These are phyloP conservation scores for Aeoliscus strigatus DNA, from an alignment of 2,797 vertebrate species.

Conservation along the genomic window DNA sequence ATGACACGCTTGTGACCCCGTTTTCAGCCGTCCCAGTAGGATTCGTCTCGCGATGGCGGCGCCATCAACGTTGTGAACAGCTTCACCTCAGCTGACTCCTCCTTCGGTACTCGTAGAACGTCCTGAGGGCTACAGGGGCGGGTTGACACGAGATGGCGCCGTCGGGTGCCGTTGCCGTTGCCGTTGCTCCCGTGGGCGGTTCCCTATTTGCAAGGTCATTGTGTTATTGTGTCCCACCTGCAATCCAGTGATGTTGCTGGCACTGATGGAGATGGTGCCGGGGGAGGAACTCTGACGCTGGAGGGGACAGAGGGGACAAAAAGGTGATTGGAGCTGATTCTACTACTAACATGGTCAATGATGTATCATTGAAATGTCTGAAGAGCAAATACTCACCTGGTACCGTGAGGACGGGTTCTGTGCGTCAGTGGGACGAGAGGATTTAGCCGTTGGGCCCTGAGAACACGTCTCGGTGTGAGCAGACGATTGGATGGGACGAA, in stretches of 20 bases:
- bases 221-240: conserved; percentile 59
- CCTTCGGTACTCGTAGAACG: neutral
- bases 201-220: conserved; percentile 47
- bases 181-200: no score
- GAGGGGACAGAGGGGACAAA: neutral
- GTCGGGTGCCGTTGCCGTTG: conserved; percentile 63
- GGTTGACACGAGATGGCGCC: conserved; percentile 44
- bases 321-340: no score
- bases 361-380: neutral
- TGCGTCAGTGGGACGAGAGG: fast-evolving
- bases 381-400: conserved; percentile 25
- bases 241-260: conserved; percentile 32
- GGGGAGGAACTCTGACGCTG: conserved; percentile 58
- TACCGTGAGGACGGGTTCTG: neutral
- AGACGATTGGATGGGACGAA: conserved; percentile 8
- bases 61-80: no score
- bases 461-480: fast-evolving
- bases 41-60: no score
- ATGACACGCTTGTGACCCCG: no score
- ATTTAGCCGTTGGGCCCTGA: neutral
- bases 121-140: fast-evolving
- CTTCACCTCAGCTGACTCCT: conserved; percentile 5
- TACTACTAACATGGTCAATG: no score
- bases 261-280: neutral
- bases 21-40: no score